phyloP scores from a whole-genome alignment of 2,797 vertebrate genomes.

The Hoplostethus atlanticus region DNA sequence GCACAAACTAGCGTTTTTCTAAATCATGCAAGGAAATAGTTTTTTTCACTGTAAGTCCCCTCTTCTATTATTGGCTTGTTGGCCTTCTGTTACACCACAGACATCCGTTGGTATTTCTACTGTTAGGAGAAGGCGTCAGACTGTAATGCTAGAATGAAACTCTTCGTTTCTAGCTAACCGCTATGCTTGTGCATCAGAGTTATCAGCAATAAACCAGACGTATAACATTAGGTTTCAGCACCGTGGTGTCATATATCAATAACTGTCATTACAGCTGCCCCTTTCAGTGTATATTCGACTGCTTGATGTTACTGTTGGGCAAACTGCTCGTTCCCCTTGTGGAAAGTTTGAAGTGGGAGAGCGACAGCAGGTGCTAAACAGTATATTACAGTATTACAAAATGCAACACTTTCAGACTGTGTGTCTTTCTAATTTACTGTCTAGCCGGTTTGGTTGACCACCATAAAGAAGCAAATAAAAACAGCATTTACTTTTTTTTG shows the following conservation, averaged over 20 bases:
- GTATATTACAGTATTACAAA: slow-evolving; percentile 3
- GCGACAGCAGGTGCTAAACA: not conserved
- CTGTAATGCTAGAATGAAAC: not conserved
- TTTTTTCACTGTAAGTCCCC: too few species aligned
- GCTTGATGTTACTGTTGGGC: too few species aligned
- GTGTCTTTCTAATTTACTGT: not conserved
- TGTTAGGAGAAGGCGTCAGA: too few species aligned
- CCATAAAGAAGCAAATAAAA: not conserved
- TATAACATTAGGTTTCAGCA: too few species aligned
- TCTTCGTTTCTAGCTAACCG: not conserved
- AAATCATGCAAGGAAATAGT: too few species aligned
- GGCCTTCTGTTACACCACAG: too few species aligned
- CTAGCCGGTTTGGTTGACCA: not conserved
- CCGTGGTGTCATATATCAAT: not conserved
- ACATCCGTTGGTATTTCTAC: too few species aligned
- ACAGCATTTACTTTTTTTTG: slow-evolving; percentile 29
- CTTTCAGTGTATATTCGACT: not conserved
- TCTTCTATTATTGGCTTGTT: too few species aligned
- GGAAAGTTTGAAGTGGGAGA: not conserved
- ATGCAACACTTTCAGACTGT: not conserved
- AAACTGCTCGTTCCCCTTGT: not conserved
- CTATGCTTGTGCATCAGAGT: too few species aligned
- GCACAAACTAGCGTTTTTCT: too few species aligned
- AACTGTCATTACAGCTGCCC: not conserved
- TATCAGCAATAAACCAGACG: not conserved